Evolutionary conservation across 2,888 invertebrate genomes (phyloP).

Genomic region (Cheilosia vulpina): DNA sequence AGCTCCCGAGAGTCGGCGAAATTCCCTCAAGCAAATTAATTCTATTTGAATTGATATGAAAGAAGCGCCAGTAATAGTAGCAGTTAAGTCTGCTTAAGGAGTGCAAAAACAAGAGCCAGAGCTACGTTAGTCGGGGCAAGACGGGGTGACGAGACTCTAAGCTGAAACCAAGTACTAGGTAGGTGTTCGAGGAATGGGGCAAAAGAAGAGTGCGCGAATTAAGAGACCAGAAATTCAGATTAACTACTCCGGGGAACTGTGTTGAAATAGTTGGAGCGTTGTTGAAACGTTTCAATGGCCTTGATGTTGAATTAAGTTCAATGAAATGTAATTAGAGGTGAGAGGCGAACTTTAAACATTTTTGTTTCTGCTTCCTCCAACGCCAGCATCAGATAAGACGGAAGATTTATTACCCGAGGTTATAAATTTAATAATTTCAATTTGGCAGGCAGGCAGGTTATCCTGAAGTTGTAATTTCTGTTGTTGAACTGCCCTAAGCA

Average conservation of each 20-base stretch:
- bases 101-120: constrained; percentile 4
- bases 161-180: constrained; percentile 25
- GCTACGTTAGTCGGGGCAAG: background rate
- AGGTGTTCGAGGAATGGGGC: background rate
- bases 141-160: constrained; percentile 14
- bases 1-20: constrained; percentile 37
- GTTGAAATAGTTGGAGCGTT: constrained; percentile 33
- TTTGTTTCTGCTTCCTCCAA: background rate
- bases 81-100: constrained; percentile 46
- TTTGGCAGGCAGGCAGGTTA: too few species aligned
- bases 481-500: too few species aligned
- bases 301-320: constrained; percentile 33
- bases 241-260: constrained; percentile 33
- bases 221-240: constrained; percentile 47
- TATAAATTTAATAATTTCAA: background rate
- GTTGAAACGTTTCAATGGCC: constrained; percentile 14
- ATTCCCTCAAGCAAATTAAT: constrained; percentile 74
- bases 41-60: constrained; percentile 71
- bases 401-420: background rate
- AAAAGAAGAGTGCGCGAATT: constrained; percentile 42
- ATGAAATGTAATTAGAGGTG: constrained; percentile 29
- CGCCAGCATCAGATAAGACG: background rate
- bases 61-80: constrained; percentile 56
- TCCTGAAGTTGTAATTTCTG: too few species aligned
- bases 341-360: constrained; percentile 2